Conservation (phyloP, 2,113 vertebrate species). For the Peucedramus taeniatus region DNA sequence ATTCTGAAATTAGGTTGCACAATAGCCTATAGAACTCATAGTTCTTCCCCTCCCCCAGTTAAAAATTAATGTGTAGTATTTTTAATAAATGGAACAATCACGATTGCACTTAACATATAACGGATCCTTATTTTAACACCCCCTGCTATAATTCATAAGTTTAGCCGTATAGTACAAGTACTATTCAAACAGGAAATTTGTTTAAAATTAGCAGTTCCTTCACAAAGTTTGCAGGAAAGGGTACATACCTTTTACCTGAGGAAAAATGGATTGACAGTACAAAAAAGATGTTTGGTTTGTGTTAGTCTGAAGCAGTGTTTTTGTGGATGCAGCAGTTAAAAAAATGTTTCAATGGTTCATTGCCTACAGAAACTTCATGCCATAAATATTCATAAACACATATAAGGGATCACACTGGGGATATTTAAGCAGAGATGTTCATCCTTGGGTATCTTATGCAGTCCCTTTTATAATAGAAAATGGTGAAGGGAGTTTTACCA, state of each 20-base stretch:
- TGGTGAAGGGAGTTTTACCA: constrained; percentile 77
- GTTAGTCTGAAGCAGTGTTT: not conserved
- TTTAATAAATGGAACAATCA: not conserved
- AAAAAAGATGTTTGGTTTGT: not conserved
- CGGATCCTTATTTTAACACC: not conserved
- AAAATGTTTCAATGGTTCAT: not conserved
- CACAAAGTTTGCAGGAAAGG: not conserved
- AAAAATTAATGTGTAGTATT: not conserved
- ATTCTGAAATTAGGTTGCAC: constrained; percentile 34
- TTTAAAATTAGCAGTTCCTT: not conserved
- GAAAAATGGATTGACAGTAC: not conserved
- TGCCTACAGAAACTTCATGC: not conserved
- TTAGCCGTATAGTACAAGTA: not conserved
- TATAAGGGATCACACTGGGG: not conserved
- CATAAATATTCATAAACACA: not conserved
- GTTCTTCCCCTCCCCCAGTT: not conserved
- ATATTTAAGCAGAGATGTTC: not conserved
- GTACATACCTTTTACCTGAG: not conserved
- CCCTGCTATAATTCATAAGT: not conserved
- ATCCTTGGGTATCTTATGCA: not conserved
- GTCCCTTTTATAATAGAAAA: not conserved
- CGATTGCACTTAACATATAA: not conserved
- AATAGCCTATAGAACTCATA: not conserved
- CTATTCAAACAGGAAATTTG: not conserved
- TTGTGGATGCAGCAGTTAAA: not conserved